Evolutionary conservation across 2,888 invertebrate species (phyloP).

Genomic region (Homarus gammarus): DNA sequence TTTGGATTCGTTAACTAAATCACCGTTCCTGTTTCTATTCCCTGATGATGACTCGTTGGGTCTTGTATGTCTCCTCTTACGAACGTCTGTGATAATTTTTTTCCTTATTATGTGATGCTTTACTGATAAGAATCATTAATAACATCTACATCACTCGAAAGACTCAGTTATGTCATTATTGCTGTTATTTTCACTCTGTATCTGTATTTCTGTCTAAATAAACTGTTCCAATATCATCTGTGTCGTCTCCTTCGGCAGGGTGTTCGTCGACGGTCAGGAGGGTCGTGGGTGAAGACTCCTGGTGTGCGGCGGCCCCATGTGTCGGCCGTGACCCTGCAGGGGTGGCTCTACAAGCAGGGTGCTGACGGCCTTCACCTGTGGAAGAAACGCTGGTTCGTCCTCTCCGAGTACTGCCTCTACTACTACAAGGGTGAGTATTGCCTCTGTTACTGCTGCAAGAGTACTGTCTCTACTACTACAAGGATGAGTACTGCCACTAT

Average conservation of each 20-base stretch:
- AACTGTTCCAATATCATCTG: too few relatives aligned
- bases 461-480: slow-evolving; percentile 9
- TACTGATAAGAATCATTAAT: too few relatives aligned
- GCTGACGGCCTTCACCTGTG: slow-evolving; percentile 95
- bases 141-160: too few relatives aligned
- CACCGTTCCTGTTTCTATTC: too few relatives aligned
- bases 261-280: slow-evolving; percentile 52
- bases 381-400: slow-evolving; percentile 96
- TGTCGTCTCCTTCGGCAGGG: slow-evolving; percentile 14
- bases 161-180: too few relatives aligned
- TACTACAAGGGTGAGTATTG: slow-evolving; percentile 92
- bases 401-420: slow-evolving; percentile 95
- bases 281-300: slow-evolving; percentile 56
- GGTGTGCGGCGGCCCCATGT: slow-evolving; percentile 41
- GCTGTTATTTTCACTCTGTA: too few relatives aligned
- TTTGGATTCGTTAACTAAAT: too few relatives aligned
- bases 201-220: too few relatives aligned
- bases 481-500: slow-evolving; percentile 28
- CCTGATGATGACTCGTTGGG: too few relatives aligned
- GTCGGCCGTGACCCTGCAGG: slow-evolving; percentile 84
- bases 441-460: not conserved
- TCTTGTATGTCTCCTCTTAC: too few relatives aligned
- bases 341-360: slow-evolving; percentile 95
- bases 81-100: too few relatives aligned
- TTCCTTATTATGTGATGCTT: too few relatives aligned